Percentiles rank a stretch among this genome's conserved stretches.
These are phyloP conservation scores for Sycophila sp. DNA, from an alignment of 1,140 invertebrate genomes.

Conservation along the genomic window DNA sequence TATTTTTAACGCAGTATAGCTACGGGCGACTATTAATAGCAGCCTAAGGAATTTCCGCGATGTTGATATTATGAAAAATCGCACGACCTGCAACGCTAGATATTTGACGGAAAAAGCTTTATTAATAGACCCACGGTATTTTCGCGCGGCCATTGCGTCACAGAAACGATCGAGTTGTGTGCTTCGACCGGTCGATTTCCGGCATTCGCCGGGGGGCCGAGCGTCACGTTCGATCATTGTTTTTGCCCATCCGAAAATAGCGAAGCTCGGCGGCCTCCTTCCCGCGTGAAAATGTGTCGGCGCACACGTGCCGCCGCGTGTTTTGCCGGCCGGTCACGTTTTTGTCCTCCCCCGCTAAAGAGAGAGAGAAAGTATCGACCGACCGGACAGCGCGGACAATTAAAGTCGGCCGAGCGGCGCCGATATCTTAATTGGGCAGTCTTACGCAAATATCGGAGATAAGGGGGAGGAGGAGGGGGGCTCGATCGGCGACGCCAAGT, in stretches of 20 bases:
- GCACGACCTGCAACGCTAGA: not conserved
- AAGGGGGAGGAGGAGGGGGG: no score
- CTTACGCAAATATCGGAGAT: not conserved
- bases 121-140: slow-evolving; percentile 38
- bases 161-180: slow-evolving; percentile 15
- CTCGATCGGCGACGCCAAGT: no score
- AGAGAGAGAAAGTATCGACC: no score
- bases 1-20: no score
- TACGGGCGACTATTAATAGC: no score
- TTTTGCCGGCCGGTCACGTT: slow-evolving; percentile 62
- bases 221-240: slow-evolving; percentile 49
- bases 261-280: slow-evolving; percentile 41
- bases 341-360: slow-evolving; percentile 45
- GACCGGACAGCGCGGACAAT: no score
- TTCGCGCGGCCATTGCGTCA: slow-evolving; percentile 38
- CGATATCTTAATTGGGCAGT: not conserved
- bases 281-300: slow-evolving; percentile 27
- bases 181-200: slow-evolving; percentile 37
- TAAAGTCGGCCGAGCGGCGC: not conserved
- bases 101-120: slow-evolving; percentile 12
- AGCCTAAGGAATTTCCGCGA: no score
- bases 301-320: slow-evolving; percentile 57
- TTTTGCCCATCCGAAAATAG: slow-evolving; percentile 52
- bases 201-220: slow-evolving; percentile 34
- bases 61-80: not conserved